Conservation (phyloP, 2,797 vertebrate genomes). For the Zalophus californianus region DNA sequence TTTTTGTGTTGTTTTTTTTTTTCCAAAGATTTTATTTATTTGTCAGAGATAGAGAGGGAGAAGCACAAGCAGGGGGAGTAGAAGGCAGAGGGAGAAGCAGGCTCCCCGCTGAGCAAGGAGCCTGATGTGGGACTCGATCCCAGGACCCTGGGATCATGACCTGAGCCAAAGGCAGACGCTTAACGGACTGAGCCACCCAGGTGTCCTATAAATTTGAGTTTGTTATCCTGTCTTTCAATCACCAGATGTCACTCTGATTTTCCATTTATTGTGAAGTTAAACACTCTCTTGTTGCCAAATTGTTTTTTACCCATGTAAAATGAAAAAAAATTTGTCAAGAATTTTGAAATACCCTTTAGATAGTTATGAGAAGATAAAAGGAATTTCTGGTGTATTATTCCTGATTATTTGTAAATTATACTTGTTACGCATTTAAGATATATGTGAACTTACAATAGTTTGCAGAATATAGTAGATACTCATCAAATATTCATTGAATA, state of each 20-base stretch:
- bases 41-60: not conserved
- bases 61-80: not conserved
- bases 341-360: not conserved
- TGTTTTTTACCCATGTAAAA: not conserved
- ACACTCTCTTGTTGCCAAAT: not conserved
- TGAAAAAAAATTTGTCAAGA: not conserved
- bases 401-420: not conserved
- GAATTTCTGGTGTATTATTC: not conserved
- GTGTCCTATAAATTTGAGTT: not conserved
- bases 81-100: not conserved
- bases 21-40: not conserved
- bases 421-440: not conserved
- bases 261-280: not conserved
- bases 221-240: not conserved
- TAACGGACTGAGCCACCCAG: too few relatives aligned
- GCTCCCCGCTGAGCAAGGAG: not conserved
- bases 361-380: not conserved
- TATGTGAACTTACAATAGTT: not conserved
- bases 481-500: constrained; percentile 1
- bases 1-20: too few relatives aligned
- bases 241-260: not conserved
- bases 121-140: too few relatives aligned
- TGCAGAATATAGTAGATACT: not conserved
- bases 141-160: too few relatives aligned
- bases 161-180: too few relatives aligned